Conservation (phyloP, 1,140 invertebrate species). For the Drosophila ohnishii region DNA sequence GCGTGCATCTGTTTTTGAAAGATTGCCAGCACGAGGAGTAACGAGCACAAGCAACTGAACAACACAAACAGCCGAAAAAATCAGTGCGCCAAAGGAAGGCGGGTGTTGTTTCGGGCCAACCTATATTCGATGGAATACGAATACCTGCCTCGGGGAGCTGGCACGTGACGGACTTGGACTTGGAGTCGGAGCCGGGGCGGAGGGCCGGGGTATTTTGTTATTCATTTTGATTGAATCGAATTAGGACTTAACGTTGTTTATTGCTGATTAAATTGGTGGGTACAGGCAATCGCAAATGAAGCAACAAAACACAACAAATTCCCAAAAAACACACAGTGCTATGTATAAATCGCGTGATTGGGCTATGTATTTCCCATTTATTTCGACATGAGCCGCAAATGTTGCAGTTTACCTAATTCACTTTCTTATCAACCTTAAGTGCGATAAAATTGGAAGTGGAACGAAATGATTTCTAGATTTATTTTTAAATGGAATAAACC, state of each 20-base stretch:
- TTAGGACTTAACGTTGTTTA: constrained; percentile 81
- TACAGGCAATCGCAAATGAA: constrained; percentile 67
- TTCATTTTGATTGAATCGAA: constrained; percentile 81
- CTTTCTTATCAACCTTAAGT: constrained; percentile 54
- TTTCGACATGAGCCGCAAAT: constrained; percentile 43
- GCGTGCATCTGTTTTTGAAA: constrained; percentile 60
- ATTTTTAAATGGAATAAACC: background rate
- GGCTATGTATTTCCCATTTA: constrained; percentile 44
- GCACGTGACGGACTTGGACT: constrained; percentile 31
- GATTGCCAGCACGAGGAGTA: constrained; percentile 52
- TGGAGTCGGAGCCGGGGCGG: background rate
- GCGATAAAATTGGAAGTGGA: constrained; percentile 16
- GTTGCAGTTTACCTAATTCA: constrained; percentile 43
- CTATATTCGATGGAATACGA: constrained; percentile 67
- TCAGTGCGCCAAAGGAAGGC: constrained; percentile 60
- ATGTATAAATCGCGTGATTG: constrained; percentile 47
- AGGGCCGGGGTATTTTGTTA: constrained; percentile 58
- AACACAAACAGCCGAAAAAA: constrained; percentile 37
- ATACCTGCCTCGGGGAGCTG: constrained; percentile 25
- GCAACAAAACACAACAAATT: constrained; percentile 33
- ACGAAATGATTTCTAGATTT: background rate
- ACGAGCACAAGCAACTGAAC: constrained; percentile 24
- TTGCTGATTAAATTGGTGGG: constrained; percentile 79
- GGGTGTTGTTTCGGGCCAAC: constrained; percentile 71
- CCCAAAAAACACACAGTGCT: constrained; percentile 30